A percentile compares a stretch with the other conserved stretches of the same genome.
phyloP scores from a whole-genome alignment of 2,888 invertebrate species.

The Nemurella pictetii region DNA sequence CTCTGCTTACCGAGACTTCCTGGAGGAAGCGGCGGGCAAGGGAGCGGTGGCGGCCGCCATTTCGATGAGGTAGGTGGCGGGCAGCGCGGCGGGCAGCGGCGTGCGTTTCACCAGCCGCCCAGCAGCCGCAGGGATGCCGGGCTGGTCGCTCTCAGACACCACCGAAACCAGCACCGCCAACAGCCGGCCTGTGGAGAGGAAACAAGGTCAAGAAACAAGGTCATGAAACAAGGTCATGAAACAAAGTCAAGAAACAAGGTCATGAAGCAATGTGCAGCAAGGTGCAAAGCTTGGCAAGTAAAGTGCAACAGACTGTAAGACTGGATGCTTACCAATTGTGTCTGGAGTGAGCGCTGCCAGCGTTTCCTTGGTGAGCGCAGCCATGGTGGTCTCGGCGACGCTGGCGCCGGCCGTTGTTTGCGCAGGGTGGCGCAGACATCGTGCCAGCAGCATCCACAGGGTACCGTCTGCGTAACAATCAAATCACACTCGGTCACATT shows the following conservation, averaged over 20 bases:
- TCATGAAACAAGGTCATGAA: too few species aligned
- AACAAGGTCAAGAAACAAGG: too few species aligned
- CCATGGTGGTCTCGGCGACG: background rate
- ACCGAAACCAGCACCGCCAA: slow-evolving; percentile 42
- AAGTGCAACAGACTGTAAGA: too few species aligned
- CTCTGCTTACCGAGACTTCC: background rate
- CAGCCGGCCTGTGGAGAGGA: slow-evolving; percentile 32
- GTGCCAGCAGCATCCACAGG: background rate
- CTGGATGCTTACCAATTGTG: background rate
- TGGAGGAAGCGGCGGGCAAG: background rate
- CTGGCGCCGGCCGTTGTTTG: background rate
- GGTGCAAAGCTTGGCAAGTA: too few species aligned
- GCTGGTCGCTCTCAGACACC: slow-evolving; percentile 56
- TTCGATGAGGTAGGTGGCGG: slow-evolving; percentile 49
- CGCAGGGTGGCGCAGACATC: background rate
- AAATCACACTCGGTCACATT: too few species aligned
- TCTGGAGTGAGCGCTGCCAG: background rate
- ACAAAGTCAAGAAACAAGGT: too few species aligned
- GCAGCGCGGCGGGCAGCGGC: slow-evolving; percentile 62
- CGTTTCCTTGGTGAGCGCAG: background rate
- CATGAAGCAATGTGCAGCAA: too few species aligned
- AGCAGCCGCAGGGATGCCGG: slow-evolving; percentile 62
- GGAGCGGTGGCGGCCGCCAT: slow-evolving; percentile 30
- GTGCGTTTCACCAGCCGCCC: slow-evolving; percentile 69
- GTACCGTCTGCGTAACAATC: background rate